phyloP scores from a whole-genome alignment of 2,797 vertebrate species.

The Telmatherina bonti region DNA sequence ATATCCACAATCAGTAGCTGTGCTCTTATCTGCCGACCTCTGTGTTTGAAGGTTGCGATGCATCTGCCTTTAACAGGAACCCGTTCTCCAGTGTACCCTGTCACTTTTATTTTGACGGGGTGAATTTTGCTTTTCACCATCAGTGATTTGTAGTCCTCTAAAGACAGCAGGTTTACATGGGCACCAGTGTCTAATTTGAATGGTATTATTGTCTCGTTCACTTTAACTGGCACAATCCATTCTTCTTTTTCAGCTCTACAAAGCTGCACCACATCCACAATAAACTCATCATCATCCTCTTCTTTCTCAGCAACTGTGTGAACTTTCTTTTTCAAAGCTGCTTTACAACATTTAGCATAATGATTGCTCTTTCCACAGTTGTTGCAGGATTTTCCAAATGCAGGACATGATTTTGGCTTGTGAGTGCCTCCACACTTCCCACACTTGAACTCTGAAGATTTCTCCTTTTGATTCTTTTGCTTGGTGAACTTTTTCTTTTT shows the following conservation, averaged over 20 bases:
- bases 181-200: constrained; percentile 9
- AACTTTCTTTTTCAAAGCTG: not conserved
- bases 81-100: not conserved
- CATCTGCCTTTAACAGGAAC: not conserved
- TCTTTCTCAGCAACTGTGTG: constrained; percentile 1
- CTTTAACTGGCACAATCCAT: not conserved
- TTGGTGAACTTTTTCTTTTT: too few species aligned
- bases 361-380: constrained; percentile 7
- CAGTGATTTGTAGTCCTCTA: not conserved
- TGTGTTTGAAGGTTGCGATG: not conserved
- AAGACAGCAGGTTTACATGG: not conserved
- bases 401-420: constrained; percentile 11
- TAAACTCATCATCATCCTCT: not conserved
- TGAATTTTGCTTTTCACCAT: not conserved
- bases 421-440: constrained; percentile 16
- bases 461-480: not conserved
- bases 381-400: constrained; percentile 10
- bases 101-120: constrained; percentile 7
- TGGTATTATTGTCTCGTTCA: constrained; percentile 1
- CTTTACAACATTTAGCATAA: not conserved
- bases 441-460: constrained; percentile 10
- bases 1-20: not conserved
- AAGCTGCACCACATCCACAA: not conserved
- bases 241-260: not conserved
- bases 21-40: not conserved